Percentiles rank a stretch among this genome's conserved stretches.
These are phyloP conservation scores for Drosophila varians DNA, from an alignment of 1,140 invertebrate species.

Conservation along the genomic window DNA sequence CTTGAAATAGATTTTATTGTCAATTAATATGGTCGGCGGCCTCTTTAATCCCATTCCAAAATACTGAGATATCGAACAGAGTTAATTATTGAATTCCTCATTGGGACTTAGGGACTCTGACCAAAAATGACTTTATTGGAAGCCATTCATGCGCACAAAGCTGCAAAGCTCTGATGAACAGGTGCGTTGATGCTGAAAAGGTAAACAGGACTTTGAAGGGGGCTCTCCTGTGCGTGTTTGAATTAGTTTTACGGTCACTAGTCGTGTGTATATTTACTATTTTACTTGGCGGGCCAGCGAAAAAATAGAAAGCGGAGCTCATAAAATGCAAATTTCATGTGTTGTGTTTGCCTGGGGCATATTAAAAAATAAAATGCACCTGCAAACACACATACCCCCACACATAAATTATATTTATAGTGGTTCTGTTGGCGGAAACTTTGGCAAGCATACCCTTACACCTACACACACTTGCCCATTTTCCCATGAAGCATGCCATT, in stretches of 20 bases:
- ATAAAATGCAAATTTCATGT: conserved; percentile 76
- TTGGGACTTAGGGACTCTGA: not conserved
- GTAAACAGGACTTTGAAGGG: not conserved
- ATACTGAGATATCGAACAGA: not conserved
- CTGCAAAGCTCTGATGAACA: not conserved
- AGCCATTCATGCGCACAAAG: conserved; percentile 3
- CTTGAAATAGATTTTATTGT: too few relatives aligned
- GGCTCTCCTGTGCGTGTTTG: conserved; percentile 9
- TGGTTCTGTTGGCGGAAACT: conserved; percentile 51
- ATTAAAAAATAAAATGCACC: conserved; percentile 79
- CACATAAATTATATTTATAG: conserved; percentile 77
- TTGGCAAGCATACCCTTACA: conserved; percentile 3
- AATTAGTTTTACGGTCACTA: conserved; percentile 36
- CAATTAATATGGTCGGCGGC: not conserved
- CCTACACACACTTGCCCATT: conserved; percentile 35
- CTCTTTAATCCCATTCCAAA: not conserved
- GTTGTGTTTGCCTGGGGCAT: conserved; percentile 58
- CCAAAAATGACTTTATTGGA: conserved; percentile 14
- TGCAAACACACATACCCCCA: conserved; percentile 60
- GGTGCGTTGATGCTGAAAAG: conserved; percentile 4
- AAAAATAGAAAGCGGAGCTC: conserved; percentile 8
- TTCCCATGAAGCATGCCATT: conserved; percentile 69
- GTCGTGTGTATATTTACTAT: conserved; percentile 30
- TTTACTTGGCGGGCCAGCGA: conserved; percentile 40
- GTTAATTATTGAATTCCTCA: not conserved